Base-by-base conservation (phyloP, 2,888 invertebrate genomes). In the Rosalia funebris region DNA sequence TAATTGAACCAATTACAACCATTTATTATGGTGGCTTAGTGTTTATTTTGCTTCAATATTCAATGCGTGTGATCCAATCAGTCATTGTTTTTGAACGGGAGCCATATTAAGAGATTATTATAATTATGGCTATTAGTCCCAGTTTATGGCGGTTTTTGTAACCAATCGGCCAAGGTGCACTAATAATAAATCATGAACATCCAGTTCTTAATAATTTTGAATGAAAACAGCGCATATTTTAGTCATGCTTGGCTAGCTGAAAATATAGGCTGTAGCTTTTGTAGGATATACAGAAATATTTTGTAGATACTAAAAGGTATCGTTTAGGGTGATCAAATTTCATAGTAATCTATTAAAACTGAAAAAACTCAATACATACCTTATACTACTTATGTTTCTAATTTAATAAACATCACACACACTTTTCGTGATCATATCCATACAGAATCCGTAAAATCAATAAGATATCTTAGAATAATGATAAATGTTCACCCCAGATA, bases 1-100 rank as follows among this genome's bases (percentile, higher is more conserved):
- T 53, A 42, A 42, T 53, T 53, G 25, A n/a, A 31, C 19, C 42
- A 42, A 42, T 53, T 53, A 53, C 17, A 53, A 16, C 17, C 41
- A 53, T 53, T 32, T 53, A 53, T 32, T 12, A 53, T 25, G 32
- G 53, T 7, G 32, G 3, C 7, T 48, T 17, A n/a, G 20, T 31
- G 32, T 53, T 37, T 42, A 42, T 11, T 53, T 42, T 32, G 41
- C n/a, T 25, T 32, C 32, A 34, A 42, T 42, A 16, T 34, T 11
- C 45, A 5, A n/a, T n/a, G 37, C 32, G 42, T 32, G 53, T 42
- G 53, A 42, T 19, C 42, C 32, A n/a, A 32, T 32, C 16, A 12
- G 12, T 16, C 16, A 42, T 19, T 31, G 3, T 25, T 45, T 31
- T 31, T 12, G 17, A 44, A 19, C 32, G 15, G 32, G 32, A 46